These are phyloP conservation scores for Xanthostigma xanthostigma DNA, from an alignment of 2,888 invertebrate genomes.

Conservation along the genomic window DNA sequence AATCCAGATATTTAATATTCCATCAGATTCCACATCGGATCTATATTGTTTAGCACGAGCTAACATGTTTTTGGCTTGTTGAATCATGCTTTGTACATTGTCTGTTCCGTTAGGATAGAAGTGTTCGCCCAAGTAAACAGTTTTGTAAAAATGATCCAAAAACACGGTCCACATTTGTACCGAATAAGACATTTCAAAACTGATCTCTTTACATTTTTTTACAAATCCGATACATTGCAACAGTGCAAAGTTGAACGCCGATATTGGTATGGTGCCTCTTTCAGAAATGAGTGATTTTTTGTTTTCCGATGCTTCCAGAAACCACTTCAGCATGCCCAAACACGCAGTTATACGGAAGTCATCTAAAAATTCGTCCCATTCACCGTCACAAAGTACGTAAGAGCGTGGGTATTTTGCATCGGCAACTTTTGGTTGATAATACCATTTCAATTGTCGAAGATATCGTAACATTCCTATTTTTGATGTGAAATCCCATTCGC, in stretches of 20 bases:
- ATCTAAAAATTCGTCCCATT: conserved; percentile 41
- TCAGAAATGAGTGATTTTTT: conserved; percentile 31
- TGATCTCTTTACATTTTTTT: conserved; percentile 46
- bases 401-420: conserved; percentile 58
- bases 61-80: conserved; percentile 38
- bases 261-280: conserved; percentile 37
- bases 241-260: conserved; percentile 51
- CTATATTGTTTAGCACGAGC: conserved; percentile 40
- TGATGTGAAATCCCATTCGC: conserved; percentile 30
- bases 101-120: conserved; percentile 27
- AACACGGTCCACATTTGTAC: conserved; percentile 53
- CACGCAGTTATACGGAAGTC: conserved; percentile 72
- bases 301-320: conserved; percentile 25
- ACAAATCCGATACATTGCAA: conserved; percentile 52
- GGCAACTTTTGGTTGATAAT: conserved; percentile 40
- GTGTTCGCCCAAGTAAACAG: conserved; percentile 40
- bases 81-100: conserved; percentile 22
- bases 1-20: conserved; percentile 76
- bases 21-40: conserved; percentile 56
- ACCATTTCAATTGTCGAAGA: conserved; percentile 47
- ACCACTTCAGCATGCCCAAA: conserved; percentile 55
- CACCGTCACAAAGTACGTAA: conserved; percentile 45
- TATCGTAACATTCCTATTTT: conserved; percentile 37
- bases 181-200: conserved; percentile 27
- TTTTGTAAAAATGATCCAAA: conserved; percentile 46